phyloP scores from a whole-genome alignment of 2,797 vertebrate species.

The Brachyrhaphis roseni region DNA sequence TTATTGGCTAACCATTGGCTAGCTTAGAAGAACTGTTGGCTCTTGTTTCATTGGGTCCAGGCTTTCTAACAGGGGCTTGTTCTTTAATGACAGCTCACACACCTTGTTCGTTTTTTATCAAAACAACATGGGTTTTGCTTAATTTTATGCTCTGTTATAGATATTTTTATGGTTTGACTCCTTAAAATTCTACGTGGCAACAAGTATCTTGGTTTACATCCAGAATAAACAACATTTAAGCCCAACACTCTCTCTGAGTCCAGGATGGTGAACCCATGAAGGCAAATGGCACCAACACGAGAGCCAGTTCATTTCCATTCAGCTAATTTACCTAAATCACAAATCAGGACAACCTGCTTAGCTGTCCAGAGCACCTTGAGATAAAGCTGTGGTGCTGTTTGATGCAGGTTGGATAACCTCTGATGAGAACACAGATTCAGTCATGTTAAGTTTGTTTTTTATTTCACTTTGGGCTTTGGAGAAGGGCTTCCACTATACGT shows the following conservation, averaged over 20 bases:
- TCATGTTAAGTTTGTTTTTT: background rate
- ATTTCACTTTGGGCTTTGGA: background rate
- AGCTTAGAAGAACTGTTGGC: constrained; percentile 63
- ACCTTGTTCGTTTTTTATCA: background rate
- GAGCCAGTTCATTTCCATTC: constrained; percentile 5
- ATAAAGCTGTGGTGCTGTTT: background rate
- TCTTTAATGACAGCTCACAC: background rate
- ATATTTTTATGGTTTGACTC: background rate
- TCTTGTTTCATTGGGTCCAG: background rate
- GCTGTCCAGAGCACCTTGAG: background rate
- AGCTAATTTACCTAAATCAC: background rate
- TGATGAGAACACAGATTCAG: background rate
- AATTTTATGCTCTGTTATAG: constrained; percentile 4
- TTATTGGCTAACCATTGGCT: constrained; percentile 68
- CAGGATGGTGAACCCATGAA: background rate
- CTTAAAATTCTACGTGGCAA: background rate
- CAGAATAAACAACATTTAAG: background rate
- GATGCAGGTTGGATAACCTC: background rate
- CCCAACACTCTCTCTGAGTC: background rate
- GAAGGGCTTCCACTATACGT: background rate
- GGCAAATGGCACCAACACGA: background rate
- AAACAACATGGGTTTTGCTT: constrained; percentile 13
- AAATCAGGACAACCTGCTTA: background rate
- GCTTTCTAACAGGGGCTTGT: background rate
- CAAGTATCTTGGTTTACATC: background rate